Base-by-base conservation (phyloP, 2,113 vertebrate species). In the Ailuropoda melanoleuca region DNA sequence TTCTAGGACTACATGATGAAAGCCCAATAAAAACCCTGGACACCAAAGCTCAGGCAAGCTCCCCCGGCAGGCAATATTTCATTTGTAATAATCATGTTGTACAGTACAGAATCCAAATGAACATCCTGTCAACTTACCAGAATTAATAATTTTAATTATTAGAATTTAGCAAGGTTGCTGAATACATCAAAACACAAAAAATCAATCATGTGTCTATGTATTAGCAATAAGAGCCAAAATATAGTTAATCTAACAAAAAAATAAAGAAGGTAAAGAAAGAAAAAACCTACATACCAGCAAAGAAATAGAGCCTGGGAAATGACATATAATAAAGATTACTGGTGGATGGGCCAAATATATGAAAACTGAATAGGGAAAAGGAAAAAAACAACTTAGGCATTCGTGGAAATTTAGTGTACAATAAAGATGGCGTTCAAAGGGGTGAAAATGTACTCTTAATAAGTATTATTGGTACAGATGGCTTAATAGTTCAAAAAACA, bases 251-350 rank as follows among this genome's bases (percentile, higher is more conserved):
- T 60, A 62, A 60, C 7, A 55, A 55, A 89, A 81, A 90, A 87
- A 23, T n/a, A 34, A 64, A 82, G 31, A 93, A 62, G 8, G 11
- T 12, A 37, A 53, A 64, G 48, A 46, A 5, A 74, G 56, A 46
- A 50, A 87, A 91, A 70, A 70, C 18, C 17, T 78, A 80, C 43
- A 43, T 53, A 46, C 23, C 75, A 90, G 80, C 55, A 86, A 90
- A 94, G 62, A 90, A 62, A 43, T 39, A 91, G 31, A 87, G n/a
- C 26, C 26, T 72, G 29, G 75, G 87, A 96, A 94, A 94, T 82
- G 75, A 82, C 46, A 68, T 58, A 78, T 80, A 92, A 78, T 80
- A 50, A 70, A 70, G 87, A 43, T 75, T 56, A 39, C 13, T 92
- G 19, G 62, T 70, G 21, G n/a, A n/a, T 92, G 53, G 77, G 58